phyloP scores from a whole-genome alignment of 2,797 vertebrate species.

The Cyprinella venusta region DNA sequence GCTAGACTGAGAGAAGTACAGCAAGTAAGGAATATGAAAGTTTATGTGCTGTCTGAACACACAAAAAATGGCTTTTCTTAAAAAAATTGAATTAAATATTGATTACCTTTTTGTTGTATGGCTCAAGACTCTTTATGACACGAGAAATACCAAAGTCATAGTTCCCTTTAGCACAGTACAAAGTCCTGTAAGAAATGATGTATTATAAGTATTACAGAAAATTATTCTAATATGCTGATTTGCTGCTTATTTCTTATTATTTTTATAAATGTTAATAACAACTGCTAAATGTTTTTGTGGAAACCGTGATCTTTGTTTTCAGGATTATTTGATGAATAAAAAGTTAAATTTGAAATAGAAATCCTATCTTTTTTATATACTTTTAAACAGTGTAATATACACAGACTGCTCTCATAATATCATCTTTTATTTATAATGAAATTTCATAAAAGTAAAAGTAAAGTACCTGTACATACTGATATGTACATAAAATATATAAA shows the following conservation, averaged over 20 bases:
- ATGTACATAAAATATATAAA: too few species aligned
- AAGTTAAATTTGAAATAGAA: neutral
- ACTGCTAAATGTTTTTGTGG: neutral
- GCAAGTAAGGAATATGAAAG: neutral
- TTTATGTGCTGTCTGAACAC: neutral
- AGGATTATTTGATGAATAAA: neutral
- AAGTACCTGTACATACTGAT: too few species aligned
- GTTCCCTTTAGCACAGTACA: slow-evolving; percentile 96
- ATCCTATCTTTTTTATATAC: neutral
- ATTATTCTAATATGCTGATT: neutral
- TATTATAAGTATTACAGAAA: neutral
- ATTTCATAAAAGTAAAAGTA: neutral
- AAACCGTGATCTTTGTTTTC: neutral
- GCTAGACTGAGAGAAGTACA: neutral
- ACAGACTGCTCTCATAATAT: neutral
- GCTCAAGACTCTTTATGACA: slow-evolving; percentile 96
- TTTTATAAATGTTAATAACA: neutral
- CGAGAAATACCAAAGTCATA: slow-evolving; percentile 96
- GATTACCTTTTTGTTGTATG: slow-evolving; percentile 91
- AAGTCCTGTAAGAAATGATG: slow-evolving; percentile 74
- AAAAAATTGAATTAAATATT: slow-evolving; percentile 5
- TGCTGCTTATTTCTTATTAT: neutral
- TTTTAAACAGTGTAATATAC: neutral
- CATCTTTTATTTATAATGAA: neutral
- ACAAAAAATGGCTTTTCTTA: neutral